These are phyloP conservation scores for Caenorhabditis sulstoni DNA, from an alignment of 2,888 invertebrate species.

Conservation along the genomic window DNA sequence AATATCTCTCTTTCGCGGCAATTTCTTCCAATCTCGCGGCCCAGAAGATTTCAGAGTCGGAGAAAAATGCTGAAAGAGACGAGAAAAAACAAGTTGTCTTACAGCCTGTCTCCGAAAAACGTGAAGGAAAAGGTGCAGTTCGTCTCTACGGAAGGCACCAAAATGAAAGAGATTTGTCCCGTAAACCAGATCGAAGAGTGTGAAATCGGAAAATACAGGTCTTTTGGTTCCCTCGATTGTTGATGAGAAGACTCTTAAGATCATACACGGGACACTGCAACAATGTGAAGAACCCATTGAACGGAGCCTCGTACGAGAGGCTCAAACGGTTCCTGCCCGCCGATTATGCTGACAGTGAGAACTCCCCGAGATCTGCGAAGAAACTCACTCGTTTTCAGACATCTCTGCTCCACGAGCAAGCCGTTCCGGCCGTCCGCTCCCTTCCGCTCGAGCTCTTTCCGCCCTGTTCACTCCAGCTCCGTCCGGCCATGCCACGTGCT, in stretches of 20 bases:
- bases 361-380: neutral
- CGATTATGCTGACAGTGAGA: conserved; percentile 78
- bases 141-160: conserved; percentile 66
- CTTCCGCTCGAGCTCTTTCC: conserved; percentile 65
- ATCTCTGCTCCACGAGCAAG: conserved; percentile 32
- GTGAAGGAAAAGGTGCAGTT: conserved; percentile 44
- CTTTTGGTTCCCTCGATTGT: neutral
- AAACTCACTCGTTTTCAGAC: conserved; percentile 5
- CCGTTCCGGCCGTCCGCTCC: conserved; percentile 61
- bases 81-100: neutral
- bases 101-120: conserved; percentile 64
- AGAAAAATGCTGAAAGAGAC: neutral
- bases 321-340: conserved; percentile 75
- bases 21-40: conserved; percentile 73
- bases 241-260: conserved; percentile 46
- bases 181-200: conserved; percentile 78
- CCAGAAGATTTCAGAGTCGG: conserved; percentile 66
- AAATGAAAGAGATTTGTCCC: conserved; percentile 74
- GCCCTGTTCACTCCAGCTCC: conserved; percentile 66
- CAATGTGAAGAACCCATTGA: conserved; percentile 78
- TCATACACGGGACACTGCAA: conserved; percentile 80
- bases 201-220: conserved; percentile 76
- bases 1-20: conserved; percentile 78
- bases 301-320: conserved; percentile 78
- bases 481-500: conserved; percentile 83